Conservation (phyloP, 2,797 vertebrate species). For the Choloepus didactylus region DNA sequence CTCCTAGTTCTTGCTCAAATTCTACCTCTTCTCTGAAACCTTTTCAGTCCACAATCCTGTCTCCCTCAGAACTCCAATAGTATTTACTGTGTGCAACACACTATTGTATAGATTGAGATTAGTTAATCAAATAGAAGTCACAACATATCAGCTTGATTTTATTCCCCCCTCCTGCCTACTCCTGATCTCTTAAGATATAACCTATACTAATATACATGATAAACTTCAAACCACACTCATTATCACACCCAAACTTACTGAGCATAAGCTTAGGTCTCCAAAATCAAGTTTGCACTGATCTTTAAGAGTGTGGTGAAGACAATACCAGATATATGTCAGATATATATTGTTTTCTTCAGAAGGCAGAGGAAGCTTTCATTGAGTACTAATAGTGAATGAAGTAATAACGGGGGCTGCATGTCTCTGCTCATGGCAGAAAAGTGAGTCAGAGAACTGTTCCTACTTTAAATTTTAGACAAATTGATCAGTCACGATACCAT, state of each 20-base stretch:
- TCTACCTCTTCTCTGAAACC: background rate
- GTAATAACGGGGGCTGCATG: background rate
- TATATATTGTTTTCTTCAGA: background rate
- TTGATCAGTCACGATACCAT: background rate
- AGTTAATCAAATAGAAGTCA: background rate
- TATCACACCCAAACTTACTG: background rate
- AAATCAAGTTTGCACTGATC: background rate
- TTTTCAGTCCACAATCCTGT: background rate
- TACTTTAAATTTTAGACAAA: background rate
- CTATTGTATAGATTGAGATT: background rate
- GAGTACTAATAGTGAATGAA: background rate
- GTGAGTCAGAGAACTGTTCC: background rate
- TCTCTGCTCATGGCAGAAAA: background rate
- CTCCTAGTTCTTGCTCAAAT: background rate
- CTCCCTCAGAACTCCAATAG: background rate
- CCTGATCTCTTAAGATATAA: background rate
- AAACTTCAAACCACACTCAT: background rate
- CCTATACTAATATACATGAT: background rate
- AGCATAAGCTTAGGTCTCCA: background rate
- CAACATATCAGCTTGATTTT: background rate
- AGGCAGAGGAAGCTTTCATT: background rate
- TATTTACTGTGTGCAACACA: background rate
- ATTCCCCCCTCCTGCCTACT: background rate
- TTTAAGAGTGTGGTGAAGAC: background rate
- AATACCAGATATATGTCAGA: background rate